These are phyloP conservation scores for Cercocebus atys DNA, from an alignment of 2,113 vertebrate species.

Conservation along the genomic window DNA sequence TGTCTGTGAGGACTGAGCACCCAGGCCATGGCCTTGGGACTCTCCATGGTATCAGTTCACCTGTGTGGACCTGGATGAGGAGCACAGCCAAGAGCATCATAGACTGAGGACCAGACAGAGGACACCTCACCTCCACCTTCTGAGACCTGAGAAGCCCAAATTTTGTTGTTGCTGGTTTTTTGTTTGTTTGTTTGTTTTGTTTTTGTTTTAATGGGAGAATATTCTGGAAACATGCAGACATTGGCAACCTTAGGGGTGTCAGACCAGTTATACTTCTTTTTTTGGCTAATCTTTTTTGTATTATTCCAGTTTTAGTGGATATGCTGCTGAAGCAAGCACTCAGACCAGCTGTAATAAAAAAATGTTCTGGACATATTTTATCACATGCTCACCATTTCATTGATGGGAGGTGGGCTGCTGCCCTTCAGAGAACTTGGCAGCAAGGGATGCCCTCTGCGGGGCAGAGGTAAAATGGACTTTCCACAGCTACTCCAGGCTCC, in stretches of 20 bases:
- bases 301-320: background rate
- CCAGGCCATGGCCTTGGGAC: background rate
- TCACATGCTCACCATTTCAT: background rate
- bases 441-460: background rate
- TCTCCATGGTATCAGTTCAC: background rate
- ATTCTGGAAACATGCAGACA: background rate
- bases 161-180: background rate
- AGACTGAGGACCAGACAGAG: background rate
- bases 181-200: background rate
- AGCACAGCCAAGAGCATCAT: fast-evolving
- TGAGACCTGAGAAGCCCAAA: background rate
- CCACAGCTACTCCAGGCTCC: background rate
- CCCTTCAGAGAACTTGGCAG: background rate
- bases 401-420: background rate
- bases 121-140: background rate
- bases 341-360: background rate
- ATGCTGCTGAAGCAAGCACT: background rate
- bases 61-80: background rate
- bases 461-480: background rate
- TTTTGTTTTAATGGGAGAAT: background rate
- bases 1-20: background rate
- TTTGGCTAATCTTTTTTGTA: background rate
- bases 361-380: background rate
- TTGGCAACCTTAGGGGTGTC: background rate
- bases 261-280: background rate